Evolutionary conservation across 2,888 invertebrate species (phyloP), one percentile per base, ranked within the genome.

Genomic region (Mylabris sibirica): DNA sequence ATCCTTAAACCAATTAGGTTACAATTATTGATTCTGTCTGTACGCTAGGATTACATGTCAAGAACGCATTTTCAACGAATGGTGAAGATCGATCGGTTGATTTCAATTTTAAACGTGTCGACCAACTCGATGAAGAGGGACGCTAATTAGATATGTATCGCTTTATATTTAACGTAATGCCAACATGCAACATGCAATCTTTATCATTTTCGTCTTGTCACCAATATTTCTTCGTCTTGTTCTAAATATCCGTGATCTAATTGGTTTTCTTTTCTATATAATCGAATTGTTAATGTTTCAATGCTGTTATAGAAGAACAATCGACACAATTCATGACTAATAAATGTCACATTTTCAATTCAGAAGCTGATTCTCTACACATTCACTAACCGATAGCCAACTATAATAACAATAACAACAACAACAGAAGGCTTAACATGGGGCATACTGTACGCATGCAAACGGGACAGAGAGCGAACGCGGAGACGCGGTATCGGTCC

Each of bases 161-260:
- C 60, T 26, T 59, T 60, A 60, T 24, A 60, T 60, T 60, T 60
- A 60, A 60, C 26, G 60, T 60, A 60, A 60, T 60, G 30, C 24
- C 30, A 34, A 60, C 60, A 60, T 11, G 60, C 60, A 60, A 60
- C 60, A 41, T 41, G 41, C 34, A 34, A 60, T 60, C 60, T 34
- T 24, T 60, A n/a, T 60, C 26, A 34, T 26, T 14, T 30, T 41
- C 14, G 14, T 1, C 14, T n/a, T 41, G 41, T 41, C 41, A n/a
- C 14, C 14, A n/a, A 41, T 41, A 41, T 14, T 41, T 41, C 41
- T 41, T 35, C 35, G n/a, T n/a, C n/a, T n/a, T n/a, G n/a, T n/a
- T n/a, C n/a, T n/a, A n/a, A n/a, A n/a, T n/a, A n/a, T n/a, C n/a
- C n/a, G n/a, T n/a, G n/a, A n/a, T n/a, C n/a, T n/a, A n/a, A n/a